Conservation (phyloP, 2,888 invertebrate genomes). For the Harpalus rubripes region DNA sequence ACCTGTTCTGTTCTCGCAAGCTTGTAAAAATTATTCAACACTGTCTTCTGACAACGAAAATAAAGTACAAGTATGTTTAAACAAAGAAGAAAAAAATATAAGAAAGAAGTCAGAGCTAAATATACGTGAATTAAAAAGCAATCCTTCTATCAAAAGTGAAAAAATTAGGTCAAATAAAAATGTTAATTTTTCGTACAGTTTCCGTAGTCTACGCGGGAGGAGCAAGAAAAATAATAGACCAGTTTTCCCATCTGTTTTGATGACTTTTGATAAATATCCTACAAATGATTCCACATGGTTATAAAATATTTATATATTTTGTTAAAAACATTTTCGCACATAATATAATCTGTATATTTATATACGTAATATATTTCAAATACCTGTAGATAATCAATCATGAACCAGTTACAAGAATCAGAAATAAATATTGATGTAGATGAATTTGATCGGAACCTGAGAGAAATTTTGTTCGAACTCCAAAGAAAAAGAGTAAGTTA, state of each 20-base stretch:
- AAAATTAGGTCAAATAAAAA: slow-evolving; percentile 37
- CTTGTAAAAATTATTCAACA: slow-evolving; percentile 61
- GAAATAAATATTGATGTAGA: slow-evolving; percentile 3
- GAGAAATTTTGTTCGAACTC: slow-evolving; percentile 72
- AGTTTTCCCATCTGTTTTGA: slow-evolving; percentile 72
- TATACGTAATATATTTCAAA: background rate
- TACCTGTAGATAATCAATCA: slow-evolving; percentile 17
- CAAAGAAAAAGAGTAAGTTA: slow-evolving; percentile 72
- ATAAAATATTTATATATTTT: background rate
- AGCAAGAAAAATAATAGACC: slow-evolving; percentile 70
- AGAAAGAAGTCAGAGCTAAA: slow-evolving; percentile 38
- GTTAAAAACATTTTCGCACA: background rate
- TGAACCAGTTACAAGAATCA: background rate
- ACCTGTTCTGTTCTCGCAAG: slow-evolving; percentile 67
- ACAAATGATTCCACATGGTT: background rate
- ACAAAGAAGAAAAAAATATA: slow-evolving; percentile 4
- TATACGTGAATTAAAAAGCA: background rate
- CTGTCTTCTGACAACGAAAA: slow-evolving; percentile 30
- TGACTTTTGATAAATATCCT: slow-evolving; percentile 72
- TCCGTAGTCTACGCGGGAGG: slow-evolving; percentile 71
- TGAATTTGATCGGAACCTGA: slow-evolving; percentile 70
- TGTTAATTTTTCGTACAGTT: slow-evolving; percentile 16
- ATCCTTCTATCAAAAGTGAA: slow-evolving; percentile 22
- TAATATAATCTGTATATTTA: slow-evolving; percentile 7
- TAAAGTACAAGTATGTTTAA: slow-evolving; percentile 14